phyloP scores from a whole-genome alignment of 2,797 vertebrate species.

The Sylvia borin region DNA sequence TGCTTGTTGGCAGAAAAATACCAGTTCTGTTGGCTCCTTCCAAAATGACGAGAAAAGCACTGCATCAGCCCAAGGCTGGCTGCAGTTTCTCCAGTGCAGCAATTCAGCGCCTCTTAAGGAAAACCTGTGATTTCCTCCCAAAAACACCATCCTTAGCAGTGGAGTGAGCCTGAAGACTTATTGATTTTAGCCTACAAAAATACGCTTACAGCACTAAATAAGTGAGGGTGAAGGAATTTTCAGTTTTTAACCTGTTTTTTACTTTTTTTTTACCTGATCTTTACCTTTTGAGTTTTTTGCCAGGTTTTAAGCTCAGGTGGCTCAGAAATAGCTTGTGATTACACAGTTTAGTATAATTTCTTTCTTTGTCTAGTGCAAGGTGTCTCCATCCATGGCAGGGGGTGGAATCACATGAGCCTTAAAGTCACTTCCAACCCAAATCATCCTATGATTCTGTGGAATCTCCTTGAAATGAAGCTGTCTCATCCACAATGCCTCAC shows the following conservation, averaged over 20 bases:
- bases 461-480: background rate
- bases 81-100: background rate
- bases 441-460: background rate
- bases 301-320: background rate
- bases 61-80: background rate
- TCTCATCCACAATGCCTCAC: background rate
- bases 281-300: background rate
- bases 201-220: background rate
- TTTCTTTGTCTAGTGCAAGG: background rate
- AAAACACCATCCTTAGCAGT: background rate
- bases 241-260: background rate
- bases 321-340: background rate
- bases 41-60: background rate
- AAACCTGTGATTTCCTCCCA: background rate
- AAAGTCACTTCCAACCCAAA: background rate
- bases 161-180: background rate
- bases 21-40: background rate
- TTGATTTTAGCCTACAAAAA: background rate
- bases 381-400: background rate
- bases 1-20: background rate
- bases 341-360: background rate
- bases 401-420: background rate
- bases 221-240: background rate
- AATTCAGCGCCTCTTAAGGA: background rate
- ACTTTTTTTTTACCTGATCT: background rate